phyloP scores from a whole-genome alignment of 2,797 vertebrate genomes.

The Gymnoscopelus braueri region DNA sequence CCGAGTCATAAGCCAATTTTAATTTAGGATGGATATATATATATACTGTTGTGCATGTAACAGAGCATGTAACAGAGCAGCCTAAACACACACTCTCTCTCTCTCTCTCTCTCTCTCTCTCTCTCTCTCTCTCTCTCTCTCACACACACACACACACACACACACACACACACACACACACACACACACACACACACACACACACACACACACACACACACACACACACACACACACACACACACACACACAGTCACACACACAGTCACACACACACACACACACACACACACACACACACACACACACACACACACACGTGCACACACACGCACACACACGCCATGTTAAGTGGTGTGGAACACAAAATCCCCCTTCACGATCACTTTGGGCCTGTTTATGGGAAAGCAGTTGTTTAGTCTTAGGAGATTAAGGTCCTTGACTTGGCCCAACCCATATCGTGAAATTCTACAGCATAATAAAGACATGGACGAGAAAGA shows the following conservation, averaged over 20 bases:
- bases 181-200: constrained; percentile 6
- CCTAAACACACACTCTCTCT: too few species aligned
- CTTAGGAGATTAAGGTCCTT: constrained; percentile 34
- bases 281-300: constrained; percentile 1
- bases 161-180: constrained; percentile 9
- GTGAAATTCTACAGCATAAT: constrained; percentile 11
- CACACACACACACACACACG: constrained; percentile 11
- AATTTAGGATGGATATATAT: too few species aligned
- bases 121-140: too few species aligned
- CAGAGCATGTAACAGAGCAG: too few species aligned
- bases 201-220: neutral
- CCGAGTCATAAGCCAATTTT: too few species aligned
- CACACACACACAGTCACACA: constrained; percentile 6
- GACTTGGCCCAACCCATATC: constrained; percentile 14
- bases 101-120: too few species aligned
- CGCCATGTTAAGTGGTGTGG: constrained; percentile 14
- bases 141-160: neutral
- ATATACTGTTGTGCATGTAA: too few species aligned
- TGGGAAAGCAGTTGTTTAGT: constrained; percentile 48
- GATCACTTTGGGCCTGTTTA: constrained; percentile 20
- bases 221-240: neutral
- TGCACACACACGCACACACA: constrained; percentile 5
- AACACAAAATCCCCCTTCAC: neutral
- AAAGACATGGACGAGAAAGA: neutral
- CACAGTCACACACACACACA: neutral